phyloP scores from a whole-genome alignment of 37 sponge, comb jelly and placozoan genomes.

The Aplysina aerophoba region DNA sequence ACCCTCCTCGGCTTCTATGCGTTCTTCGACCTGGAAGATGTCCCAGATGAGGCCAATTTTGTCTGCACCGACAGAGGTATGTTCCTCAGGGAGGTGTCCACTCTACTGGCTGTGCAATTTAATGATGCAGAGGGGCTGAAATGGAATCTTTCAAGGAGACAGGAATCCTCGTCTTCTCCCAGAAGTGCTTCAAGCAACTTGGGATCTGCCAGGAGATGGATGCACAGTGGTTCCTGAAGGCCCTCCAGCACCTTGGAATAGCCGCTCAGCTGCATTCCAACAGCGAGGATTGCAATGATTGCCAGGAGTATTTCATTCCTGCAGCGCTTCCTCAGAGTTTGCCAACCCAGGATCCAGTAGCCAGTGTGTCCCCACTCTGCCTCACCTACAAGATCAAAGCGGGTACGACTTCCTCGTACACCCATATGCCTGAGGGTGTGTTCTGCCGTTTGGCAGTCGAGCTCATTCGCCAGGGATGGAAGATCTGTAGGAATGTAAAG shows the following conservation, averaged over 20 bases:
- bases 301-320: constrained; percentile 1
- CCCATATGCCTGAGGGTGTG: not conserved
- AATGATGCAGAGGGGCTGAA: no score
- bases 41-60: not conserved
- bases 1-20: not conserved
- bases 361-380: not conserved
- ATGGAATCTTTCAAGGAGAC: not conserved
- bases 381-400: not conserved
- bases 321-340: not conserved
- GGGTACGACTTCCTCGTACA: not conserved
- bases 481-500: no score
- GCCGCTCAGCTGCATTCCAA: not conserved
- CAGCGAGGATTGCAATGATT: no score
- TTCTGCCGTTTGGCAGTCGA: not conserved
- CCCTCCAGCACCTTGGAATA: constrained; percentile 7
- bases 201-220: not conserved
- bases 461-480: not conserved
- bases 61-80: not conserved
- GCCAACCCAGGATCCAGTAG: not conserved
- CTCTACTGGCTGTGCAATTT: not conserved
- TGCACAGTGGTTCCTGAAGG: constrained; percentile 4
- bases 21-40: not conserved
- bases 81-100: not conserved
- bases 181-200: not conserved
- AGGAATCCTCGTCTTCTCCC: no score